These are phyloP conservation scores for Morpho helenor DNA, from an alignment of 2,888 invertebrate genomes.

Conservation along the genomic window DNA sequence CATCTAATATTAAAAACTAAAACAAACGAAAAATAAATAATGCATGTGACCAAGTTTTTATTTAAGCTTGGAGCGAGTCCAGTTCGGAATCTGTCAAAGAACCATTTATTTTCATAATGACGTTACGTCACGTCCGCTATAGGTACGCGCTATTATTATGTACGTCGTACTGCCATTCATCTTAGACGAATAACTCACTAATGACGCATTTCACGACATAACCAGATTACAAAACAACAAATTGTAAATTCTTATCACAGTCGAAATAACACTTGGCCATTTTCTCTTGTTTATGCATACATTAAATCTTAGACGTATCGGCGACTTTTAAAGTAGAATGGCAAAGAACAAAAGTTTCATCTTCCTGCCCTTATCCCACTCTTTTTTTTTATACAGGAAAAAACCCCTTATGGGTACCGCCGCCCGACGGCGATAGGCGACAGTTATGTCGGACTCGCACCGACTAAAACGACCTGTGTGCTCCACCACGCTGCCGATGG, in stretches of 20 bases:
- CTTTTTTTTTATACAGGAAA: no score
- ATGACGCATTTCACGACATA: slow-evolving; percentile 26
- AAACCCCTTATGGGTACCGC: no score
- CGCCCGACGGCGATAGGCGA: no score
- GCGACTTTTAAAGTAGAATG: no score
- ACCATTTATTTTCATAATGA: slow-evolving; percentile 29
- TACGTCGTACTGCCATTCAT: slow-evolving; percentile 27
- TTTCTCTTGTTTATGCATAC: neutral
- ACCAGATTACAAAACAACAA: slow-evolving; percentile 18
- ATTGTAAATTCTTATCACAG: slow-evolving; percentile 5
- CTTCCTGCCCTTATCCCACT: no score
- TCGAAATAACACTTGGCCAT: neutral
- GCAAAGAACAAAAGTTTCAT: no score
- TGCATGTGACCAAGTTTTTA: neutral
- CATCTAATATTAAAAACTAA: neutral
- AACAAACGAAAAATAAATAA: neutral
- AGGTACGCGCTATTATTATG: slow-evolving; percentile 28
- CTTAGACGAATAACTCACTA: slow-evolving; percentile 23
- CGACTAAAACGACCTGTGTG: no score
- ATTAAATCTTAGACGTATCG: no score
- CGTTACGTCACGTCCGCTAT: slow-evolving; percentile 26
- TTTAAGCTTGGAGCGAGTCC: slow-evolving; percentile 27
- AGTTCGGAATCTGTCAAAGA: slow-evolving; percentile 24
- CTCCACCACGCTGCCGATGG: no score
- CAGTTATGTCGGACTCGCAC: no score